phyloP scores from a whole-genome alignment of 2,888 invertebrate species.

The Agriopis leucophaearia region DNA sequence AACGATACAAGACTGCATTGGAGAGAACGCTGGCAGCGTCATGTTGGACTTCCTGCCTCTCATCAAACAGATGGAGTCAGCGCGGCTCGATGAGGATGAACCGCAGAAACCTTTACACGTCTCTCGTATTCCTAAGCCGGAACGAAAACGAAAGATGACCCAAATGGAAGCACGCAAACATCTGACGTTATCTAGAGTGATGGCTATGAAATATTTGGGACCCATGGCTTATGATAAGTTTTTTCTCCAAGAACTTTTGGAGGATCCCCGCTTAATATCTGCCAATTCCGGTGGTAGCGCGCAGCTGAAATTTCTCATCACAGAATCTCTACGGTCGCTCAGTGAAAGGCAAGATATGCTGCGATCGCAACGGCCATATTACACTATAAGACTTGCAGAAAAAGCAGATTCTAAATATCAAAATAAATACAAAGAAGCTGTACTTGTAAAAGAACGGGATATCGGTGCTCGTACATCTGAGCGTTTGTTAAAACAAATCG shows the following conservation, averaged over 20 bases:
- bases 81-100: slow-evolving; percentile 57
- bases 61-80: slow-evolving; percentile 72
- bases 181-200: slow-evolving; percentile 72
- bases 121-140: slow-evolving; percentile 72
- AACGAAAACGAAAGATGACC: slow-evolving; percentile 68
- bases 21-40: slow-evolving; percentile 75
- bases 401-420: slow-evolving; percentile 77
- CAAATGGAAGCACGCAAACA: slow-evolving; percentile 77
- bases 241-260: slow-evolving; percentile 70
- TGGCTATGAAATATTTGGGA: slow-evolving; percentile 81
- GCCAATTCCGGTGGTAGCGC: slow-evolving; percentile 72
- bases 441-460: slow-evolving; percentile 72
- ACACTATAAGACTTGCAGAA: slow-evolving; percentile 76
- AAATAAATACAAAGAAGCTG: slow-evolving; percentile 69
- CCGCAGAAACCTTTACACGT: slow-evolving; percentile 62
- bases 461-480: slow-evolving; percentile 74
- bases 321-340: slow-evolving; percentile 71
- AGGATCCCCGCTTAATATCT: slow-evolving; percentile 71
- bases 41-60: slow-evolving; percentile 77
- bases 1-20: slow-evolving; percentile 81
- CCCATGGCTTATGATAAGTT: slow-evolving; percentile 83
- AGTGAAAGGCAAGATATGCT: slow-evolving; percentile 78
- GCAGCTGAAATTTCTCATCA: slow-evolving; percentile 61
- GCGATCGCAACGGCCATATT: slow-evolving; percentile 77
- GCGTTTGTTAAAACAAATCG: slow-evolving; percentile 68